These are phyloP conservation scores for Mycetomoellerius zeteki DNA, from an alignment of 1,140 invertebrate genomes.

Conservation along the genomic window DNA sequence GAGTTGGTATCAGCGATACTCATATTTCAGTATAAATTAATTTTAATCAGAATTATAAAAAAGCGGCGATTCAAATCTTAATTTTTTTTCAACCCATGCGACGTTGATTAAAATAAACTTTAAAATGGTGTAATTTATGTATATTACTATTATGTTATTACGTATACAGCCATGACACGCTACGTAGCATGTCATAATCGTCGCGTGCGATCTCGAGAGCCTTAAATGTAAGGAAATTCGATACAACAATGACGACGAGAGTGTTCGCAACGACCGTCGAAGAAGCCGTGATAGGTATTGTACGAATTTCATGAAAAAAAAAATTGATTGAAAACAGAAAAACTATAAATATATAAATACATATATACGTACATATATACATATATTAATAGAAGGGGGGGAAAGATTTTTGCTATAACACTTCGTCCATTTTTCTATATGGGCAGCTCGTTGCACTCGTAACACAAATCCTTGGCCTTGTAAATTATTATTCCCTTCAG, in stretches of 20 bases:
- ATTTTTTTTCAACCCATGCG: conserved; percentile 25
- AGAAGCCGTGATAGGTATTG: conserved; percentile 67
- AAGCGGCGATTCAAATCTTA: conserved; percentile 11
- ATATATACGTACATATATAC: conserved; percentile 56
- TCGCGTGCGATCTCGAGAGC: conserved; percentile 38
- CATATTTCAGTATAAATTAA: conserved; percentile 16
- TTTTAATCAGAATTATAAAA: conserved; percentile 16
- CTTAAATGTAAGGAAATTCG: conserved; percentile 50
- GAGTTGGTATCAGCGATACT: neutral
- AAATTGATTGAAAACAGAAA: conserved; percentile 54
- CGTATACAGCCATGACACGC: conserved; percentile 38
- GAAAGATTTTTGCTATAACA: conserved; percentile 79
- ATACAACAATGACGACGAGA: conserved; percentile 63
- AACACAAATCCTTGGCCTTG: conserved; percentile 77
- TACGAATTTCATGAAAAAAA: conserved; percentile 64
- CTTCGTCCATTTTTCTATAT: conserved; percentile 82
- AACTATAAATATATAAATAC: conserved; percentile 68
- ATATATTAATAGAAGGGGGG: conserved; percentile 47
- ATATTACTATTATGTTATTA: conserved; percentile 52
- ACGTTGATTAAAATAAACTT: conserved; percentile 38
- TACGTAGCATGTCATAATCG: conserved; percentile 49
- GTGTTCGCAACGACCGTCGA: conserved; percentile 67
- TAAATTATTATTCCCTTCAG: conserved; percentile 73
- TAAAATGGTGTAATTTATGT: conserved; percentile 30
- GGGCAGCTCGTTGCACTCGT: conserved; percentile 78